Evolutionary conservation across 2,888 invertebrate species (phyloP).

Genomic region (Ectemnius cavifrons): DNA sequence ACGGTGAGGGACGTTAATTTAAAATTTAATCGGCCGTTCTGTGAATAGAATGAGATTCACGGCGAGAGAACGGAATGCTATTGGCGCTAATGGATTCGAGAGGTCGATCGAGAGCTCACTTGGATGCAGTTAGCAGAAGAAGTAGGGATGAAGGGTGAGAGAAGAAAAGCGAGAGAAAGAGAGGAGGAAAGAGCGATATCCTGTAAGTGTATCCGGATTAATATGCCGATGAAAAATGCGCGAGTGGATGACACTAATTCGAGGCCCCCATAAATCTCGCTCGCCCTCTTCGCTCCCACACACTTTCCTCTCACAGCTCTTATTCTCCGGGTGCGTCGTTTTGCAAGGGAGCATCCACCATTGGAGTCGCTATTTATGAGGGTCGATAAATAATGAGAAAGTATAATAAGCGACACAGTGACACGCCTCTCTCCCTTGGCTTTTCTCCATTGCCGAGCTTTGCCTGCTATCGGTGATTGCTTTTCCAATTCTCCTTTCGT

Average conservation of each 20-base stretch:
- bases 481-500: conserved; percentile 26
- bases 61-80: too few species aligned
- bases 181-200: conserved; percentile 10
- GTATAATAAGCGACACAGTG: conserved; percentile 56
- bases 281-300: neutral
- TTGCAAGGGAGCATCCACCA: conserved; percentile 12
- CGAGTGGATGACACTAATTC: conserved; percentile 50
- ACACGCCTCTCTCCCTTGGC: conserved; percentile 23
- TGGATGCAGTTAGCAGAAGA: neutral
- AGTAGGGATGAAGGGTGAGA: conserved; percentile 6
- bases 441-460: conserved; percentile 6
- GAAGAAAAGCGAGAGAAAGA: neutral
- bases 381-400: conserved; percentile 61
- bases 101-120: too few species aligned
- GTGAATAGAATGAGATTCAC: too few species aligned
- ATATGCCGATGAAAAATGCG: conserved; percentile 43
- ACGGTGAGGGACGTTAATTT: too few species aligned
- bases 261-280: conserved; percentile 47
- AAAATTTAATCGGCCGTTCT: too few species aligned
- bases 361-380: conserved; percentile 46
- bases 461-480: conserved; percentile 33
- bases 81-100: too few species aligned
- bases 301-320: neutral
- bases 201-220: conserved; percentile 32
- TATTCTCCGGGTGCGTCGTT: neutral